Evolutionary conservation across 2,888 invertebrate genomes (phyloP).

Genomic region (Coleophora deauratella): DNA sequence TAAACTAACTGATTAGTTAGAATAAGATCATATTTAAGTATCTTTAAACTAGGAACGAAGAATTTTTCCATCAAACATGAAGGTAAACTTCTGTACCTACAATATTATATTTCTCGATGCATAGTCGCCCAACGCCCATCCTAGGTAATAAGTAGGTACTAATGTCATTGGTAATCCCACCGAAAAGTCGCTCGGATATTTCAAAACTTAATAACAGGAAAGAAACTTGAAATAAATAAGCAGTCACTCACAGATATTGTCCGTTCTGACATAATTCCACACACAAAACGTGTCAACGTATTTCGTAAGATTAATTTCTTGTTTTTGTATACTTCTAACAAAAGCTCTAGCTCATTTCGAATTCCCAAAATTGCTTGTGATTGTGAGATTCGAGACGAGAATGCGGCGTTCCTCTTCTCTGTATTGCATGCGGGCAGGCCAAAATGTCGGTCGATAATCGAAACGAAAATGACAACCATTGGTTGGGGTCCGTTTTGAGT

Average conservation of each 20-base stretch:
- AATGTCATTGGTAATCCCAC: too few species aligned
- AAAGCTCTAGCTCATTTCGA: conserved; percentile 8
- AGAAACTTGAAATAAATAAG: neutral
- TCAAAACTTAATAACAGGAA: too few species aligned
- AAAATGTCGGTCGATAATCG: conserved; percentile 43
- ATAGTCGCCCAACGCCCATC: too few species aligned
- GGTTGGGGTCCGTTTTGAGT: conserved; percentile 36
- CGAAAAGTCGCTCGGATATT: too few species aligned
- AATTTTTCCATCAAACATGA: too few species aligned
- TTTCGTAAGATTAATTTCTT: conserved; percentile 1
- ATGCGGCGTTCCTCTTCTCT: neutral
- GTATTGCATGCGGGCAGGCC: neutral
- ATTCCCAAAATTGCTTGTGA: conserved; percentile 20
- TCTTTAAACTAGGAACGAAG: too few species aligned
- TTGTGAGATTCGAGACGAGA: conserved; percentile 18
- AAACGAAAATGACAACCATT: conserved; percentile 45
- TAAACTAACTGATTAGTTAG: too few species aligned
- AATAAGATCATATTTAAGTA: too few species aligned
- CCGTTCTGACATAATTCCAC: conserved; percentile 45
- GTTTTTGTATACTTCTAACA: too few species aligned
- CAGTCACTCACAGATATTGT: conserved; percentile 51
- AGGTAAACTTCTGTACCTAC: too few species aligned
- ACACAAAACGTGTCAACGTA: neutral
- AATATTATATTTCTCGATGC: too few species aligned
- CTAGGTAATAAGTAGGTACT: too few species aligned